Evolutionary conservation across 2,888 invertebrate species (phyloP).

Genomic region (Mythimna vitellina): DNA sequence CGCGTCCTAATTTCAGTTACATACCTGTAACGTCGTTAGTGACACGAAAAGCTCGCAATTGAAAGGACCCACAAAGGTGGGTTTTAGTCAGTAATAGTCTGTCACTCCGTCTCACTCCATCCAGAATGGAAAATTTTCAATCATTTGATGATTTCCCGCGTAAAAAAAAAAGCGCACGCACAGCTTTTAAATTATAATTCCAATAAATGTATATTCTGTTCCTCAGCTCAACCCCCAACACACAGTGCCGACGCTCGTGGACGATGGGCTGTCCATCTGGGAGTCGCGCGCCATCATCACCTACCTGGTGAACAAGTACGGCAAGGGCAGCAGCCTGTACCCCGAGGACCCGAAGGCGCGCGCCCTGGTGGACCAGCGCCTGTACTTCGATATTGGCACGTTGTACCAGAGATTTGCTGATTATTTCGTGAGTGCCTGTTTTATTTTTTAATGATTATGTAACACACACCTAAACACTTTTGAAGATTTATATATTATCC

Average conservation of each 20-base stretch:
- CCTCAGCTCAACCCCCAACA: slow-evolving; percentile 95
- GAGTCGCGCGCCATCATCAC: slow-evolving; percentile 96
- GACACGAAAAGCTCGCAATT: too few relatives aligned
- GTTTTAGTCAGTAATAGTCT: too few relatives aligned
- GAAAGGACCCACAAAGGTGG: too few relatives aligned
- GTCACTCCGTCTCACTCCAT: too few relatives aligned
- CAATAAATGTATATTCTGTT: slow-evolving; percentile 6
- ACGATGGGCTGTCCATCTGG: slow-evolving; percentile 95
- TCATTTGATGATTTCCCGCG: too few relatives aligned
- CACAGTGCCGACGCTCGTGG: slow-evolving; percentile 95
- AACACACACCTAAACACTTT: background rate
- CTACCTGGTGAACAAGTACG: slow-evolving; percentile 95
- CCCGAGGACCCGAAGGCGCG: slow-evolving; percentile 95
- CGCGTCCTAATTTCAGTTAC: too few relatives aligned
- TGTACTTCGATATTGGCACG: slow-evolving; percentile 95
- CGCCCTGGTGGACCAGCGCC: slow-evolving; percentile 94
- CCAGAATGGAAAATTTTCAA: too few relatives aligned
- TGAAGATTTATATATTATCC: background rate
- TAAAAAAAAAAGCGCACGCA: too few relatives aligned
- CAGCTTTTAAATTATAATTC: too few relatives aligned
- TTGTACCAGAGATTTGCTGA: slow-evolving; percentile 93
- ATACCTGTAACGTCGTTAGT: too few relatives aligned
- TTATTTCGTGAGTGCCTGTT: slow-evolving; percentile 92
- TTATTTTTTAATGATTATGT: background rate
- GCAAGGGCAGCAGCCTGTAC: slow-evolving; percentile 93